Percentiles rank a stretch among this genome's conserved stretches.
phyloP scores from a whole-genome alignment of 2,797 vertebrate genomes.

The Echiichthys vipera region DNA sequence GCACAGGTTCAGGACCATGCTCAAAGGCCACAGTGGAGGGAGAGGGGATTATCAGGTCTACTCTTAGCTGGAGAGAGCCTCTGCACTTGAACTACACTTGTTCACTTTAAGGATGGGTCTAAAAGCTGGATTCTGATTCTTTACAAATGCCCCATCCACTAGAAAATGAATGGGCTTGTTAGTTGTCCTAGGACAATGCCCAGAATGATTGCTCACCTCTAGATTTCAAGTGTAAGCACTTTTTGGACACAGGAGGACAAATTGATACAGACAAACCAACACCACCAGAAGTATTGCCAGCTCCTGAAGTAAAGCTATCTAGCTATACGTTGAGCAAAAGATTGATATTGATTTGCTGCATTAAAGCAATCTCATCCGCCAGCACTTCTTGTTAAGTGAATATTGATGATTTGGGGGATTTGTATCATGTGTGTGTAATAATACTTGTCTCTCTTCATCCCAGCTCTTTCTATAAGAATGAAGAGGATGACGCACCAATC shows the following conservation, averaged over 20 bases:
- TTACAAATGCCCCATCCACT: not conserved
- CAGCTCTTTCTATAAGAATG: constrained; percentile 86
- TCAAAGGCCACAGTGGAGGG: constrained; percentile 41
- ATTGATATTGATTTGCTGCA: constrained; percentile 41
- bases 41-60: constrained; percentile 51
- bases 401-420: constrained; percentile 20
- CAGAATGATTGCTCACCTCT: constrained; percentile 23
- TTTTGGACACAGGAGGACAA: constrained; percentile 23
- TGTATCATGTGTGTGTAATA: not conserved
- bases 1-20: constrained; percentile 21
- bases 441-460: not conserved
- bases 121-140: constrained; percentile 12
- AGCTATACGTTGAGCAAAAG: not conserved
- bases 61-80: constrained; percentile 30
- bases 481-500: constrained; percentile 93
- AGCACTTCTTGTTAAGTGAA: not conserved
- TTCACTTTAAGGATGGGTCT: not conserved
- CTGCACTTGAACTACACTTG: constrained; percentile 19
- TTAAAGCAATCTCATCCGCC: constrained; percentile 18
- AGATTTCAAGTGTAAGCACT: constrained; percentile 29
- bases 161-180: constrained; percentile 31
- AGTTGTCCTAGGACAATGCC: not conserved
- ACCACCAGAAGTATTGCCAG: not conserved
- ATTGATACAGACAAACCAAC: constrained; percentile 29
- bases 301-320: constrained; percentile 1